These are phyloP conservation scores for Rhinoraja longicauda DNA, from an alignment of 2,797 vertebrate genomes.

Conservation along the genomic window DNA sequence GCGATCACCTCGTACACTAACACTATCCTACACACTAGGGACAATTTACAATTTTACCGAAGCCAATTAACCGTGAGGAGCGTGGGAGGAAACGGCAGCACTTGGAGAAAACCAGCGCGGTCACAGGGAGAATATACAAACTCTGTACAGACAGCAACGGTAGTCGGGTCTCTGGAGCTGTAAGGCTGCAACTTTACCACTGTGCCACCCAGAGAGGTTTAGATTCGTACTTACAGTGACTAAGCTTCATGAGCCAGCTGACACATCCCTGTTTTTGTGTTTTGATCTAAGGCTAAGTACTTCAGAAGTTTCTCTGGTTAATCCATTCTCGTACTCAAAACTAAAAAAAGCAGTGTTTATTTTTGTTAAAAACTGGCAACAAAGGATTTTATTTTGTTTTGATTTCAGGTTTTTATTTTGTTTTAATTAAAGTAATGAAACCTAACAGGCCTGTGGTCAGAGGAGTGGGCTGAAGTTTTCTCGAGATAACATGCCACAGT, in stretches of 20 bases:
- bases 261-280: not conserved
- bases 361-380: not conserved
- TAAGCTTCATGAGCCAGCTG: not conserved
- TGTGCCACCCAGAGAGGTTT: not conserved
- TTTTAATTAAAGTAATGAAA: conserved; percentile 34
- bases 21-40: no score
- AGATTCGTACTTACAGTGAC: not conserved
- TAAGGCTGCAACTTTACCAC: no score
- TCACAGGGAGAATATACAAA: no score
- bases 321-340: not conserved
- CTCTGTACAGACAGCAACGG: no score
- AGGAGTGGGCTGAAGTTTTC: not conserved
- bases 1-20: no score
- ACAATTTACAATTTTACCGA: no score
- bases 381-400: conserved; percentile 31
- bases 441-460: not conserved
- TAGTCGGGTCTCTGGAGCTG: no score
- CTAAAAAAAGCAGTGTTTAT: not conserved
- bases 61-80: no score
- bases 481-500: conserved; percentile 13
- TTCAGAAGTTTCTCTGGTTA: not conserved
- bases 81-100: no score
- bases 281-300: not conserved
- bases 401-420: conserved; percentile 16
- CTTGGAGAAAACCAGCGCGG: no score